Percentiles rank a stretch among this genome's conserved stretches.
Conservation (phyloP, 2,888 invertebrate genomes). For the Eupeodes luniger region DNA sequence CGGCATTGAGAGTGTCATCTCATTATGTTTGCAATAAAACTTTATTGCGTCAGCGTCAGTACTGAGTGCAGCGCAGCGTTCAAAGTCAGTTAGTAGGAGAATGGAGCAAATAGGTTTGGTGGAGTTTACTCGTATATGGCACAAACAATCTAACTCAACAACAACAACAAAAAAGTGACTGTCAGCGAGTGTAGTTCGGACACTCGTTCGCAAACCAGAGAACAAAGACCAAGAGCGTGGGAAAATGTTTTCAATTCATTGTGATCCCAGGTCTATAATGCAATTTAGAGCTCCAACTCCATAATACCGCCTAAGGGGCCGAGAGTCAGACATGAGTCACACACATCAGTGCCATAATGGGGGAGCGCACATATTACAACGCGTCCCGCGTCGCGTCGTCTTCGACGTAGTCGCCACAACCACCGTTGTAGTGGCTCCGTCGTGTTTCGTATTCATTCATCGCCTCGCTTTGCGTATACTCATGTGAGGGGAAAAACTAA, state of each 20-base stretch:
- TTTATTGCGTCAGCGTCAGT: slow-evolving; percentile 61
- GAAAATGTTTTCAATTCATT: slow-evolving; percentile 60
- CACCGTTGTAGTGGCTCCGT: not conserved
- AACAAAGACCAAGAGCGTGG: slow-evolving; percentile 73
- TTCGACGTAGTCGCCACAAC: not conserved
- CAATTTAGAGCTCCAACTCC: slow-evolving; percentile 53
- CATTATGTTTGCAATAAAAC: slow-evolving; percentile 62
- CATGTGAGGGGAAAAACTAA: not conserved
- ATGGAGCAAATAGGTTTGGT: slow-evolving; percentile 2
- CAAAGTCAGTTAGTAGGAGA: not conserved
- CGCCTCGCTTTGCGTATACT: not conserved
- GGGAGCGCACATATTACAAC: slow-evolving; percentile 35
- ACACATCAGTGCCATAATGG: slow-evolving; percentile 49
- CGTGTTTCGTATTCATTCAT: slow-evolving; percentile 59
- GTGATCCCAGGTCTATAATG: slow-evolving; percentile 45
- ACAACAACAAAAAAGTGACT: slow-evolving; percentile 55
- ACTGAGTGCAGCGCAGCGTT: not conserved
- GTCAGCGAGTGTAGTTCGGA: slow-evolving; percentile 52
- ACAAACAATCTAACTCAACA: slow-evolving; percentile 1
- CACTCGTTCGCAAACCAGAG: slow-evolving; percentile 41
- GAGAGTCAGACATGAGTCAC: slow-evolving; percentile 63
- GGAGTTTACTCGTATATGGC: not conserved
- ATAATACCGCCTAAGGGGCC: slow-evolving; percentile 57
- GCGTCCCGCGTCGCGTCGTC: not conserved
- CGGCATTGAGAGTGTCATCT: slow-evolving; percentile 63